Evolutionary conservation across 2,888 invertebrate genomes (phyloP), one percentile per base, ranked within the genome.

Genomic region (Sarcophaga subvicina): DNA sequence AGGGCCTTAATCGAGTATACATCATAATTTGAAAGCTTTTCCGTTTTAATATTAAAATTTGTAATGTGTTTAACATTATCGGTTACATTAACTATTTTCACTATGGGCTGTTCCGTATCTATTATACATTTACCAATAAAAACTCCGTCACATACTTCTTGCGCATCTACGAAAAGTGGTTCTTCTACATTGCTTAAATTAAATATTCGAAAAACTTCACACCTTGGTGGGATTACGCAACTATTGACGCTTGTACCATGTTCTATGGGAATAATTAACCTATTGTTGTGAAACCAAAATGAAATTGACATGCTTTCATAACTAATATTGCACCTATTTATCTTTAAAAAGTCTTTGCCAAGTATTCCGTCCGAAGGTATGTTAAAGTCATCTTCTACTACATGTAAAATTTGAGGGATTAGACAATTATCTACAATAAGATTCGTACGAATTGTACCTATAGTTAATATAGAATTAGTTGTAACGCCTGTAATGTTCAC

Each of bases 401-500:
- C 12, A 27, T 59, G 59, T 25, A 71, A 37, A 49, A 14, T 70
- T 70, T 70, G 70, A 22, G 49, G 2, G 6, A 3, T 11, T 71
- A 11, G 17, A 37, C n/a, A 37, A 60, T 27, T 3, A 25, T 25
- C 25, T 3, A 25, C 25, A 25, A 25, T 25, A 8, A 37, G 12
- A 71, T 20, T 60, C 1, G 59, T 71, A 4, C n/a, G 25, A 20
- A 47, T 63, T 22, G 11, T 20, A 22, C 17, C 45, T 47, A 73
- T 6, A 4, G 73, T 73, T 17, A 45, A 20, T 47, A 73, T 63
- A 25, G n/a, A 22, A 22, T 47, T n/a, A 27, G 6, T 63, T 62
- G 62, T 71, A 14, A 71, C 49, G 5, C 71, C 71, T n/a, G 71
- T 60, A n/a, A 71, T 71, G 25, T 59, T 71, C 4, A 60, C 17